phyloP scores from a whole-genome alignment of 2,888 invertebrate genomes.

The Lasioglossum vierecki region DNA sequence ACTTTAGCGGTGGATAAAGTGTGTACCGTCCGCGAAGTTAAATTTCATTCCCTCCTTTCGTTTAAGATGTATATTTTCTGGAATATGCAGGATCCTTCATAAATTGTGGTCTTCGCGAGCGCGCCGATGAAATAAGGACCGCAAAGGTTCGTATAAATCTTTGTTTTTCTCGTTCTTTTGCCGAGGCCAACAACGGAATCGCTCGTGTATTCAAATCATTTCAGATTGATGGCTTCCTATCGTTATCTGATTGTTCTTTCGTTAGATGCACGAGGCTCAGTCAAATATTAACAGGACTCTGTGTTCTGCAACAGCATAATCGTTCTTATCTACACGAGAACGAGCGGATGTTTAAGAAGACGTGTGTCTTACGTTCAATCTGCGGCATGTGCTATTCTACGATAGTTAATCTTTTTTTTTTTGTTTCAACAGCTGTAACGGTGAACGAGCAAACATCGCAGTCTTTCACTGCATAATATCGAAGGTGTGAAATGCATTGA shows the following conservation, averaged over 20 bases:
- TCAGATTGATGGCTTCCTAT: not conserved
- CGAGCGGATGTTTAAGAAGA: too few relatives aligned
- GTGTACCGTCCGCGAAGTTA: not conserved
- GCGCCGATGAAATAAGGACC: not conserved
- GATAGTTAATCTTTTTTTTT: too few relatives aligned
- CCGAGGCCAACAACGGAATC: not conserved
- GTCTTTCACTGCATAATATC: too few relatives aligned
- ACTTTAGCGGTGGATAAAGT: not conserved
- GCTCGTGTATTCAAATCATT: not conserved
- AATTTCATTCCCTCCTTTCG: slow-evolving; percentile 18
- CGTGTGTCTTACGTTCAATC: too few relatives aligned
- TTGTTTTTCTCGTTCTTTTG: not conserved
- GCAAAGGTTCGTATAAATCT: not conserved
- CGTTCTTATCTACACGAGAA: too few relatives aligned
- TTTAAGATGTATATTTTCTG: not conserved
- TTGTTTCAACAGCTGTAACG: too few relatives aligned
- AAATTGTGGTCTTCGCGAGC: slow-evolving; percentile 7
- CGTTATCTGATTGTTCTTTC: not conserved
- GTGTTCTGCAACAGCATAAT: too few relatives aligned
- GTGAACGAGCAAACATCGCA: too few relatives aligned
- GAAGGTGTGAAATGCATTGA: too few relatives aligned
- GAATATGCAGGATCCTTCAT: not conserved
- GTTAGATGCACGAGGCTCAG: not conserved
- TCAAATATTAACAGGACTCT: not conserved
- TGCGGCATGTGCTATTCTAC: too few relatives aligned